Evolutionary conservation across 1,140 invertebrate species (phyloP).

Genomic region (Mya arenaria): DNA sequence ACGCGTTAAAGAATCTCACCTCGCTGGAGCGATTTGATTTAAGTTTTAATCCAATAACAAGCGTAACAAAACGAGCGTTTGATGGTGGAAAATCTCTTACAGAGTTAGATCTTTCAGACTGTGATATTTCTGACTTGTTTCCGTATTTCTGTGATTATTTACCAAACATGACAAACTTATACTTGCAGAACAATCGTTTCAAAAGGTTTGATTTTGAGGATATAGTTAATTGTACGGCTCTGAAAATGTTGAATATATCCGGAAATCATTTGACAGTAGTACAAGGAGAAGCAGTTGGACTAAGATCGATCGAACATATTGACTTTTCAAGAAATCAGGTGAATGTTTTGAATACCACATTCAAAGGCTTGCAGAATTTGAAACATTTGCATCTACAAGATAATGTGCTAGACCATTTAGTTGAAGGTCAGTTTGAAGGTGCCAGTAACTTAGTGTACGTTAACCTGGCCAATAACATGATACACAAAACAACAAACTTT

Average conservation of each 20-base stretch:
- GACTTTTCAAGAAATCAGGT: background rate
- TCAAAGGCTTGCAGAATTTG: background rate
- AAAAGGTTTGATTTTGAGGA: slow-evolving; percentile 21
- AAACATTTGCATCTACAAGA: background rate
- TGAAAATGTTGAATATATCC: slow-evolving; percentile 25
- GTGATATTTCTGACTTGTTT: slow-evolving; percentile 4
- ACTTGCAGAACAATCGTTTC: slow-evolving; percentile 29
- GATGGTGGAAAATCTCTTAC: background rate
- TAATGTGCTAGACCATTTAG: background rate
- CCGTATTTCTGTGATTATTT: slow-evolving; percentile 48
- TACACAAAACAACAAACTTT: too few species aligned
- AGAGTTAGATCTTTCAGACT: slow-evolving; percentile 9
- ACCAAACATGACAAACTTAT: slow-evolving; percentile 6
- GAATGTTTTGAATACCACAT: background rate
- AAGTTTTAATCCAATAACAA: background rate
- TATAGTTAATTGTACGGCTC: background rate
- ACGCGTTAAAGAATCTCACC: background rate
- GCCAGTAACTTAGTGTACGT: background rate
- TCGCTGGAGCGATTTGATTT: slow-evolving; percentile 1
- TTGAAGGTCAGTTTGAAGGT: background rate
- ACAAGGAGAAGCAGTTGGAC: background rate
- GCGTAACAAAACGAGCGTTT: slow-evolving; percentile 15
- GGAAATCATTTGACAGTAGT: background rate
- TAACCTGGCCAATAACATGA: slow-evolving; percentile 6
- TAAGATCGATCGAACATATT: background rate